phyloP scores from a whole-genome alignment of 2,888 invertebrate species.

The Papilio demoleus region DNA sequence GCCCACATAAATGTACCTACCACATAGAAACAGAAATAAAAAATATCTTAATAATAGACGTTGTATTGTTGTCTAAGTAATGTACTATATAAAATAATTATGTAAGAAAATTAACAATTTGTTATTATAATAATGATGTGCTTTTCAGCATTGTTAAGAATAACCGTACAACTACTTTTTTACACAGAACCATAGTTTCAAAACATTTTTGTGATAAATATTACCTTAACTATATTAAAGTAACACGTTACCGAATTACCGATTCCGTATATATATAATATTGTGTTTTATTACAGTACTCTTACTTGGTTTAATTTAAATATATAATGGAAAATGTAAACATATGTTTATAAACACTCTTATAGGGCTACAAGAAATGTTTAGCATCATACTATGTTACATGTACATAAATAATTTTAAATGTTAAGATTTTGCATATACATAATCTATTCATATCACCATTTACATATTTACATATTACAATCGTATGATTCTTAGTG shows the following conservation, averaged over 20 bases:
- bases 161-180: constrained; percentile 30
- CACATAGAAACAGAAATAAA: constrained; percentile 28
- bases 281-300: constrained; percentile 19
- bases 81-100: constrained; percentile 18
- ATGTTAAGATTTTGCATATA: constrained; percentile 13
- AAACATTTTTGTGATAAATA: constrained; percentile 29
- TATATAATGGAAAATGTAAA: constrained; percentile 2
- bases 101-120: constrained; percentile 25
- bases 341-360: constrained; percentile 15
- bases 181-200: constrained; percentile 20
- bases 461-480: constrained; percentile 41
- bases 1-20: constrained; percentile 71
- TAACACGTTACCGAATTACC: constrained; percentile 27
- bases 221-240: constrained; percentile 27
- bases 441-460: constrained; percentile 3
- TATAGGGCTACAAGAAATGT: constrained; percentile 14
- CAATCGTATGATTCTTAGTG: constrained; percentile 13
- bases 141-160: constrained; percentile 17
- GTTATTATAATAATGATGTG: constrained; percentile 26
- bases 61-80: constrained; percentile 25
- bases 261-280: constrained; percentile 18
- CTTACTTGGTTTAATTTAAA: constrained; percentile 13
- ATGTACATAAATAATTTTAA: constrained; percentile 23
- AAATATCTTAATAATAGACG: constrained; percentile 23
- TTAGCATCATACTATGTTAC: constrained; percentile 16